Conservation (phyloP, 2,113 vertebrate genomes). For the Psephotus haematonotus region DNA sequence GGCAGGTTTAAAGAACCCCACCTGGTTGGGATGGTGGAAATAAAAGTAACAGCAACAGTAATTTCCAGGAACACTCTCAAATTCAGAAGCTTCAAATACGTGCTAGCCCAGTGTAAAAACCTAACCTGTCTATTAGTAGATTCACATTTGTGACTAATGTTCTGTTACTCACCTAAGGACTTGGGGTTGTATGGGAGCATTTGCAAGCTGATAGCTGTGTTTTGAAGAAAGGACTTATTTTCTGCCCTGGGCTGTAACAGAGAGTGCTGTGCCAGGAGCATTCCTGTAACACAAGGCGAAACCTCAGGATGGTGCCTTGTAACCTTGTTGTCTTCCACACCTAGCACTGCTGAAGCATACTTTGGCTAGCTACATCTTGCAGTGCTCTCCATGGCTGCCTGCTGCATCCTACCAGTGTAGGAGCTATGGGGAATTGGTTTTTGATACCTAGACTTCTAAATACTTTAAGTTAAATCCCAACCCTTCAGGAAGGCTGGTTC, state of each 20-base stretch:
- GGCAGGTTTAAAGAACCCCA: neutral
- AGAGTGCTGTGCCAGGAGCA: neutral
- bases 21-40: neutral
- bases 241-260: neutral
- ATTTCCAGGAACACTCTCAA: neutral
- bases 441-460: neutral
- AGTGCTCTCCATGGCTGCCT: neutral
- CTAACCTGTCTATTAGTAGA: neutral
- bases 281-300: neutral
- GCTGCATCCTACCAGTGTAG: neutral
- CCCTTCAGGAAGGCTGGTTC: neutral
- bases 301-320: neutral
- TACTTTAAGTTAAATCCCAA: neutral
- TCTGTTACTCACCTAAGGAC: neutral
- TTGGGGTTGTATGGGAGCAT: neutral
- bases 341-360: neutral
- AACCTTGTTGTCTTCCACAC: neutral
- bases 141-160: neutral
- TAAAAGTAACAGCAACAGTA: neutral
- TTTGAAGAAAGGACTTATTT: neutral
- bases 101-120: neutral
- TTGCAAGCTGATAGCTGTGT: neutral
- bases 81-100: neutral
- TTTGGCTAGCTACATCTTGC: neutral
- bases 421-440: neutral